Evolutionary conservation across 1,140 invertebrate species (phyloP), one percentile per base, ranked within the genome.

Genomic region (Pseudomyrmex pallidus): DNA sequence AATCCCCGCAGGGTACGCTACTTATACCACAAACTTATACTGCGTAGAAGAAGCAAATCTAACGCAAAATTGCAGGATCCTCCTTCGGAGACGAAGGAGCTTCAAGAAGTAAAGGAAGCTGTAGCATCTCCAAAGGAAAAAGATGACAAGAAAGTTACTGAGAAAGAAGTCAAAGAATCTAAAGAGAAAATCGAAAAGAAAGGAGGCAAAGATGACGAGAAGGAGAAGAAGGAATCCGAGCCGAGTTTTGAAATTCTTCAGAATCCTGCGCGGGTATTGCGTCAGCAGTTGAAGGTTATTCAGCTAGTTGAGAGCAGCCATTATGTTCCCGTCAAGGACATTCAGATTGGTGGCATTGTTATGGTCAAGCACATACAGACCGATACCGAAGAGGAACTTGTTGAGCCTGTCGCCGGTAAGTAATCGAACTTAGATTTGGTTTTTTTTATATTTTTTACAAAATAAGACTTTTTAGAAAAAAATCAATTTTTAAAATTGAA

Each of bases 231-330:
- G 90, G 97, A 98, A 90, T 96, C 97, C 10, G 98, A 98, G 92
- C 97, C 99, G 0, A 96, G 94, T 78, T 99, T 98, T 94, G 98
- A 99, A 94, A 97, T 99, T 78, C 94, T 99, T 2, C 96, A 96
- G 72, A 99, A 99, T 95, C 99, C 99, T 0, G 98, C 98, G 1
- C 96, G 99, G 66, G 96, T 98, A 3, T 96, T 99, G 95, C 97
- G 98, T 73, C 98, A 98, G 91, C 99, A 99, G 93, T 92, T 99
- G 17, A 99, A 99, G 92, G 97, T 98, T 5, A 95, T 99, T 15
- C 95, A 96, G 62, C 94, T 99, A 74, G 95, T 96, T 10, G 98
- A 99, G 56, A 96, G 96, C 8, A 96, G 96, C 61, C 95, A 96
- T 17, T 99, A 98, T 91, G 95, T 95, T 20, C 97, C 98, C 0